Evolutionary conservation across 37 sponge, comb jelly and placozoan species (phyloP).

Genomic region (Axinella damicornis): DNA sequence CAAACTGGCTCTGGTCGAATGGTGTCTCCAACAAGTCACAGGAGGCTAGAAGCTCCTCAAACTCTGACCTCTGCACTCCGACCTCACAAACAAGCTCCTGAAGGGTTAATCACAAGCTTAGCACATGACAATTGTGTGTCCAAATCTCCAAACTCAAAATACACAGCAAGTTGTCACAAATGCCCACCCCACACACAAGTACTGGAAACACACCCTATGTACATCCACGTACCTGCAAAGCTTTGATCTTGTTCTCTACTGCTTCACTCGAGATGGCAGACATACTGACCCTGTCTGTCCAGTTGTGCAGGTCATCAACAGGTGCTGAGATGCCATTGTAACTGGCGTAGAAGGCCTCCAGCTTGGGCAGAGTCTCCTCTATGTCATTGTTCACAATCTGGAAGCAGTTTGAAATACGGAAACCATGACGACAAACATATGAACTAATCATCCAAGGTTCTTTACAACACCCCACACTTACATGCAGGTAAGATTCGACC

Average conservation of each 20-base stretch:
- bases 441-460: too few relatives aligned
- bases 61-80: conserved; percentile 17
- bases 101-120: too few relatives aligned
- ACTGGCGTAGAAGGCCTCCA: conserved; percentile 43
- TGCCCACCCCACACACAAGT: too few relatives aligned
- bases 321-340: background rate
- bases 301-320: conserved; percentile 23
- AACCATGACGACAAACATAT: too few relatives aligned
- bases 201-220: too few relatives aligned
- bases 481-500: too few relatives aligned
- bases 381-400: conserved; percentile 55
- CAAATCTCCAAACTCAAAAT: too few relatives aligned
- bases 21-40: conserved; percentile 54
- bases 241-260: conserved; percentile 24
- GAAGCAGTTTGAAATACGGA: too few relatives aligned
- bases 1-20: conserved; percentile 53
- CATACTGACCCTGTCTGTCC: conserved; percentile 20
- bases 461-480: background rate
- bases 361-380: conserved; percentile 42
- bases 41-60: conserved; percentile 29
- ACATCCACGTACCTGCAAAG: conserved; percentile 33
- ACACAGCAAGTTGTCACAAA: too few relatives aligned
- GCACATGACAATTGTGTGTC: too few relatives aligned
- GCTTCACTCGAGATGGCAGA: conserved; percentile 63
- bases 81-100: conserved; percentile 24